A percentile compares a stretch with the other conserved stretches of the same genome.
Evolutionary conservation across 2,797 vertebrate species (phyloP).

Genomic region (Typhlichthys eigenmanni): DNA sequence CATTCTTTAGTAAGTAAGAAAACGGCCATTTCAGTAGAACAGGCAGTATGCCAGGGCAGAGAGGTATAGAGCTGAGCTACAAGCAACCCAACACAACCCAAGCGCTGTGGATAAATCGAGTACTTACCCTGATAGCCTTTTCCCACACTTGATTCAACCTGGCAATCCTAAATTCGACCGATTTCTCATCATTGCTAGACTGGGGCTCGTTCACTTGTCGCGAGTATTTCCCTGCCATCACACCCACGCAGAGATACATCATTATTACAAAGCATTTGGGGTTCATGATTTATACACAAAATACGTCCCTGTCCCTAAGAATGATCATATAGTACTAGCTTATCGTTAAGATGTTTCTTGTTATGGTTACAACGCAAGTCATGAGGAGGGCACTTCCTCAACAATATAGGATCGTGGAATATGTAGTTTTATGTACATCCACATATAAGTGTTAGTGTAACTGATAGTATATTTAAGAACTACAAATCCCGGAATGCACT

Average conservation of each 20-base stretch:
- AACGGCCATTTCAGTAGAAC: too few relatives aligned
- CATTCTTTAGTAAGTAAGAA: not conserved
- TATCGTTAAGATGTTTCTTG: not conserved
- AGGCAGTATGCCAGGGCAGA: too few relatives aligned
- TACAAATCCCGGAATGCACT: conserved; percentile 57
- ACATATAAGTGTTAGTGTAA: rapidly evolving
- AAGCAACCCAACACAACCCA: not conserved
- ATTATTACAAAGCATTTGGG: conserved; percentile 36
- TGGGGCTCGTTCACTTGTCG: conserved; percentile 83
- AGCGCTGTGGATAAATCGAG: not conserved
- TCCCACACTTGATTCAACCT: conserved; percentile 94
- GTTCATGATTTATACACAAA: conserved; percentile 41
- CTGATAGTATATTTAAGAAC: conserved; percentile 25
- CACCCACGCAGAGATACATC: conserved; percentile 60
- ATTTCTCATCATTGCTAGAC: conserved; percentile 48
- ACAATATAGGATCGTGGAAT: conserved; percentile 49
- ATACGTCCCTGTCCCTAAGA: not conserved
- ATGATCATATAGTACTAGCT: not conserved
- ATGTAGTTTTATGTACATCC: conserved; percentile 42
- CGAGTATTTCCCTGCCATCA: conserved; percentile 83
- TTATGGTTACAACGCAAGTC: conserved; percentile 32
- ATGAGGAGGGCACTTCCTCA: conserved; percentile 23
- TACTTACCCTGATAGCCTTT: conserved; percentile 89
- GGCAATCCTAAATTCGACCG: conserved; percentile 87
- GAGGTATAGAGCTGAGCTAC: not conserved